Evolutionary conservation across 1,140 invertebrate species (phyloP).

Genomic region (Macrotrachela quadricornifera): DNA sequence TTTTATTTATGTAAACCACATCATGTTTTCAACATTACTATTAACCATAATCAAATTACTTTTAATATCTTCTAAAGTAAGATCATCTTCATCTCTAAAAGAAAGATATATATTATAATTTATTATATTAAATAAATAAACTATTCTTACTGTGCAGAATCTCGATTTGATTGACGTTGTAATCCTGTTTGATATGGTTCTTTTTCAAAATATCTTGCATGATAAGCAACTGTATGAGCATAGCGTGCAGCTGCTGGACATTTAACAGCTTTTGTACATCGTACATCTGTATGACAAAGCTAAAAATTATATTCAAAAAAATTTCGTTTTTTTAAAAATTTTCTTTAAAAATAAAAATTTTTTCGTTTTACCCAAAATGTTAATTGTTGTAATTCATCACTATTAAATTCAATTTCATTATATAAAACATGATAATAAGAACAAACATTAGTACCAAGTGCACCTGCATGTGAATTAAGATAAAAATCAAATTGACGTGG

Average conservation of each 20-base stretch:
- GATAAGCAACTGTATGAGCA: slow-evolving; percentile 68
- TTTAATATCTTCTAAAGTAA: too few relatives aligned
- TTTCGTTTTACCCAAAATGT: slow-evolving; percentile 38
- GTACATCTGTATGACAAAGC: slow-evolving; percentile 63
- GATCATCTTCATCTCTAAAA: too few relatives aligned
- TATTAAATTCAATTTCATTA: slow-evolving; percentile 49
- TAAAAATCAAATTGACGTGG: slow-evolving; percentile 46
- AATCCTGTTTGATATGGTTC: too few relatives aligned
- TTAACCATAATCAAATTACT: too few relatives aligned
- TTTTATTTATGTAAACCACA: too few relatives aligned
- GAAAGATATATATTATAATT: too few relatives aligned
- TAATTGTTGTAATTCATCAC: slow-evolving; percentile 55
- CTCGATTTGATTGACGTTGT: too few relatives aligned
- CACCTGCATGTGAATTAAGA: slow-evolving; percentile 3
- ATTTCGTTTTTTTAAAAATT: too few relatives aligned
- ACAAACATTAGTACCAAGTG: slow-evolving; percentile 56
- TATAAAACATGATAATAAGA: slow-evolving; percentile 64
- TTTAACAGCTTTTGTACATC: slow-evolving; percentile 65
- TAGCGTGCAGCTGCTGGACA: slow-evolving; percentile 82
- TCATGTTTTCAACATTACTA: too few relatives aligned
- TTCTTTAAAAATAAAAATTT: too few relatives aligned
- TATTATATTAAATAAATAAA: too few relatives aligned
- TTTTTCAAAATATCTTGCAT: slow-evolving; percentile 52
- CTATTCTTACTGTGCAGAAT: too few relatives aligned
- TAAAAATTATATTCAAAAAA: slow-evolving; percentile 48